These are phyloP conservation scores for Pogonognathellus flavescens DNA, from an alignment of 1,140 invertebrate genomes.

Conservation along the genomic window DNA sequence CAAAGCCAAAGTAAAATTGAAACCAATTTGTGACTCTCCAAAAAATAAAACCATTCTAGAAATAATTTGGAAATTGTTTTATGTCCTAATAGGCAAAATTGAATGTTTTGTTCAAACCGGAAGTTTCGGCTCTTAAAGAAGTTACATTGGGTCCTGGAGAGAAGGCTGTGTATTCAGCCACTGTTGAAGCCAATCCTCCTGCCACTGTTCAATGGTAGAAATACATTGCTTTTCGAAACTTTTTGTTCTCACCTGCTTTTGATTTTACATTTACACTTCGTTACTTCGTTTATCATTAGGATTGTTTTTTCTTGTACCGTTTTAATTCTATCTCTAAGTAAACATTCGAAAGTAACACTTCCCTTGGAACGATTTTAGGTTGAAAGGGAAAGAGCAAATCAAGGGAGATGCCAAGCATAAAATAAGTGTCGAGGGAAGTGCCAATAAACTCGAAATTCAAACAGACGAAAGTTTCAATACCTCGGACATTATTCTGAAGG, in stretches of 20 bases:
- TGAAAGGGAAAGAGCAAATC: background rate
- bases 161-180: constrained; percentile 78
- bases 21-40: background rate
- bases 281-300: too few relatives aligned
- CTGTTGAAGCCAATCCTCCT: constrained; percentile 81
- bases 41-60: too few relatives aligned
- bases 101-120: constrained; percentile 81
- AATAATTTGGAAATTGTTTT: too few relatives aligned
- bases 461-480: constrained; percentile 80
- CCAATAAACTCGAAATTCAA: constrained; percentile 22
- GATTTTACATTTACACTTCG: too few relatives aligned
- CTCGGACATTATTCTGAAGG: constrained; percentile 72
- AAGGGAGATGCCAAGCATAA: background rate
- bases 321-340: too few relatives aligned
- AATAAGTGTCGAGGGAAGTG: background rate
- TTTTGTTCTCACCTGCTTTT: too few relatives aligned
- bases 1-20: constrained; percentile 68
- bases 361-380: background rate
- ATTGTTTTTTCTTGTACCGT: background rate
- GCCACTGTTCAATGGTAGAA: constrained; percentile 28
- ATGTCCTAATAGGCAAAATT: constrained; percentile 43
- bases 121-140: constrained; percentile 82
- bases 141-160: constrained; percentile 80
- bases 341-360: too few relatives aligned
- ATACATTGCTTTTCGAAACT: too few relatives aligned